A percentile compares a stretch with the other conserved stretches of the same genome.
phyloP scores from a whole-genome alignment of 2,113 vertebrate genomes.

The Corythoichthys intestinalis region DNA sequence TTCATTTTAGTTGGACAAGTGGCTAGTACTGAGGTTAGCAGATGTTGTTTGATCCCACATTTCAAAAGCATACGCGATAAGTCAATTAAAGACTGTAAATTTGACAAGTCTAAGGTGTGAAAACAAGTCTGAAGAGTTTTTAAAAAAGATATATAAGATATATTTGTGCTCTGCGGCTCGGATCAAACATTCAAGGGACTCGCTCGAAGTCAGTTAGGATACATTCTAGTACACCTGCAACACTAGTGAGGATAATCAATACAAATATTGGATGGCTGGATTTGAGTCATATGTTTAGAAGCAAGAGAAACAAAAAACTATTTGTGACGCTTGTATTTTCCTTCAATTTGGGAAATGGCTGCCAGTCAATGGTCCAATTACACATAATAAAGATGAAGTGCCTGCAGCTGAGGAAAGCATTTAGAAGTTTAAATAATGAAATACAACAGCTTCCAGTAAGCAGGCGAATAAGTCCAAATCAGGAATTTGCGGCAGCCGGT shows the following conservation, averaged over 20 bases:
- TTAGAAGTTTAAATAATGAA: background rate
- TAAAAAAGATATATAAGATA: too few species aligned
- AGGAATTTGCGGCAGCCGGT: background rate
- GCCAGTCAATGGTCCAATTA: background rate
- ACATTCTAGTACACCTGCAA: background rate
- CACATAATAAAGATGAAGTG: background rate
- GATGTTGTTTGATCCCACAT: too few species aligned
- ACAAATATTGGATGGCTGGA: background rate
- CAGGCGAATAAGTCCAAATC: background rate
- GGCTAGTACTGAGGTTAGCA: too few species aligned
- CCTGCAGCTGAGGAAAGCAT: background rate
- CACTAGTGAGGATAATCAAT: background rate
- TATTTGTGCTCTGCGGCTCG: too few species aligned
- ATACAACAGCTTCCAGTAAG: background rate
- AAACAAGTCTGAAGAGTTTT: too few species aligned
- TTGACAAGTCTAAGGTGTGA: too few species aligned
- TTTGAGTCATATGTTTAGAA: conserved; percentile 1
- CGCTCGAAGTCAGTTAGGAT: too few species aligned
- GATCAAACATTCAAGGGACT: too few species aligned
- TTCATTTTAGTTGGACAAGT: too few species aligned
- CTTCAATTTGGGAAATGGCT: background rate
- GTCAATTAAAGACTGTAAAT: too few species aligned
- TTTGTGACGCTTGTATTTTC: background rate
- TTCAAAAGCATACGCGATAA: too few species aligned
- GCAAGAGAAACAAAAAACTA: background rate